A percentile compares a stretch with the other conserved stretches of the same genome.
These are phyloP conservation scores for Erythrolamprus reginae DNA, from an alignment of 2,113 vertebrate species.

Conservation along the genomic window DNA sequence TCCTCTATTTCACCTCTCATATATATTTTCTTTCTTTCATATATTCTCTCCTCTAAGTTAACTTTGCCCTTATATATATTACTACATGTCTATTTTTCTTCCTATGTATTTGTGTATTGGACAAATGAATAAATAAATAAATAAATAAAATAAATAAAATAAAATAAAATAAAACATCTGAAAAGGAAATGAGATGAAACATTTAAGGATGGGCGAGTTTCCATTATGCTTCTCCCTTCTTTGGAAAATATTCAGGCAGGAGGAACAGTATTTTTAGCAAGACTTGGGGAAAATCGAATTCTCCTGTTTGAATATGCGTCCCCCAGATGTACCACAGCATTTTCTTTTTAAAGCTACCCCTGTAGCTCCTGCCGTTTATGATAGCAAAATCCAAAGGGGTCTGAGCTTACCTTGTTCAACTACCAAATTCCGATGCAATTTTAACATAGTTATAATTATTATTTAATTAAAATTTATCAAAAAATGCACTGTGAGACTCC, in stretches of 20 bases:
- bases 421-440: neutral
- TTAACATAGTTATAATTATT: neutral
- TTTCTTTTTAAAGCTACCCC: neutral
- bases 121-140: no score
- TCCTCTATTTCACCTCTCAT: no score
- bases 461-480: neutral
- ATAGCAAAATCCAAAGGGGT: neutral
- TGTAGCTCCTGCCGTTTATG: neutral
- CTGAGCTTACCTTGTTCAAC: neutral
- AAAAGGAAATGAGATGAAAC: neutral
- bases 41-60: no score
- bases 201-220: neutral
- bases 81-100: no score
- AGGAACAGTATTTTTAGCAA: neutral
- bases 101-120: no score
- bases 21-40: no score
- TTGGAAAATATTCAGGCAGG: neutral
- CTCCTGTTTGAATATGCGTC: neutral
- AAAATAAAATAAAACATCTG: no score
- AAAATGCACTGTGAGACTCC: neutral
- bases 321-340: neutral
- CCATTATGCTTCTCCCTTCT: neutral
- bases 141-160: no score
- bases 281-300: neutral
- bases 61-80: no score